Base-by-base conservation (phyloP, 1,140 invertebrate genomes). In the Augochlora pura region DNA sequence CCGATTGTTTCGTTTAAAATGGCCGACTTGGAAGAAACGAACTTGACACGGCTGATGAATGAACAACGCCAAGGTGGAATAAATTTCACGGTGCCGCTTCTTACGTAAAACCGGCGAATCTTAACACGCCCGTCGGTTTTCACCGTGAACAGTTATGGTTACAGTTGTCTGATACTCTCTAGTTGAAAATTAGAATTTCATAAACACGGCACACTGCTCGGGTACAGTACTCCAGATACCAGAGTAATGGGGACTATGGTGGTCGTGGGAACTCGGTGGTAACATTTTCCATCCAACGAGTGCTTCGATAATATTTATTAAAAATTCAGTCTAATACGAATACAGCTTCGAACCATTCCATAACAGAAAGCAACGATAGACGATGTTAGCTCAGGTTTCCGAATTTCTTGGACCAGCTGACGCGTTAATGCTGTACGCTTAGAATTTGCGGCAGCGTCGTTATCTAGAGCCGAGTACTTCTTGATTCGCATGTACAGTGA, bases 131-230 rank as follows among this genome's bases (percentile, higher is more conserved):
- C 25, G 9, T 12, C 16, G 49, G 49, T 52, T 52, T 52, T 46
- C 64, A 66, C 42, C 38, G 23, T 46, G 46, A 49, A 52, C 59
- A 14, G n/a, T 27, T 46, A 32, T 2, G 21, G 18, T 52, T 32
- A 65, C n/a, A 74, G 42, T 39, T 14, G 32, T 39, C 39, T 25
- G 42, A 7, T 38, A n/a, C 16, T 14, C 7, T n/a, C 52, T 32
- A 16, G 68, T 27, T 4, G 23, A 21, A 52, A 64, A 71, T 63
- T 6, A 49, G 67, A 71, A 70, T 77, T 71, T 64, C 76, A 39
- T 71, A 42, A 23, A 27, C 12, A 12, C 6, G n/a, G 49, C 64
- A 21, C 16, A 52, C 49, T 21, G 49, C 42, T 46, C 5, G 16
- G 5, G 49, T 18, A 52, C 16, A 16, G 16, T 18, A 16, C 14